Percentiles rank a stretch among this genome's conserved stretches.
phyloP scores from a whole-genome alignment of 2,113 vertebrate genomes.

The Colinus virginianus region DNA sequence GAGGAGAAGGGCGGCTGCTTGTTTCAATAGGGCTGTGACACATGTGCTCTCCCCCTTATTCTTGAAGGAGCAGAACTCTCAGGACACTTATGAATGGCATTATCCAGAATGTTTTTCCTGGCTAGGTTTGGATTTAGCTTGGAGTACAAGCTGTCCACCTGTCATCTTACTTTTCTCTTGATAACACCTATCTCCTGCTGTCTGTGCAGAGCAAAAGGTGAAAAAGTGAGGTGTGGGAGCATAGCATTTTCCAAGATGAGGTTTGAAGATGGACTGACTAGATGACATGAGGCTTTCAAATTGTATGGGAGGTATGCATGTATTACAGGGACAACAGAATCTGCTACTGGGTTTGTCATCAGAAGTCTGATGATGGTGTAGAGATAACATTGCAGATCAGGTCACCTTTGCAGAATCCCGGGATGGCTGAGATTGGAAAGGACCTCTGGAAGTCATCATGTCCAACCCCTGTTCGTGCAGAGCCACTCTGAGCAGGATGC shows the following conservation, averaged over 20 bases:
- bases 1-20: not conserved
- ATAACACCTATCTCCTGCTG: not conserved
- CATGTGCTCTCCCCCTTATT: accelerated
- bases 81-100: not conserved
- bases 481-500: no score
- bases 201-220: not conserved
- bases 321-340: accelerated
- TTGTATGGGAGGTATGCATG: accelerated
- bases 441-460: no score
- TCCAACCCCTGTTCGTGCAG: no score
- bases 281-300: not conserved
- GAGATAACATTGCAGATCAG: not conserved
- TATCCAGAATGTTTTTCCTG: not conserved
- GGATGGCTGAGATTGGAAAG: no score
- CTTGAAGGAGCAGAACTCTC: not conserved
- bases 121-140: not conserved
- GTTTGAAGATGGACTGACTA: not conserved
- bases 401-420: not conserved
- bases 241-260: not conserved
- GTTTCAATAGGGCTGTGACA: not conserved
- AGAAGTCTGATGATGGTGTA: not conserved
- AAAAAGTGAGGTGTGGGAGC: not conserved
- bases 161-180: not conserved
- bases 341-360: not conserved
- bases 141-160: not conserved